phyloP scores from a whole-genome alignment of 2,888 invertebrate genomes.

The Endomychus coccineus region DNA sequence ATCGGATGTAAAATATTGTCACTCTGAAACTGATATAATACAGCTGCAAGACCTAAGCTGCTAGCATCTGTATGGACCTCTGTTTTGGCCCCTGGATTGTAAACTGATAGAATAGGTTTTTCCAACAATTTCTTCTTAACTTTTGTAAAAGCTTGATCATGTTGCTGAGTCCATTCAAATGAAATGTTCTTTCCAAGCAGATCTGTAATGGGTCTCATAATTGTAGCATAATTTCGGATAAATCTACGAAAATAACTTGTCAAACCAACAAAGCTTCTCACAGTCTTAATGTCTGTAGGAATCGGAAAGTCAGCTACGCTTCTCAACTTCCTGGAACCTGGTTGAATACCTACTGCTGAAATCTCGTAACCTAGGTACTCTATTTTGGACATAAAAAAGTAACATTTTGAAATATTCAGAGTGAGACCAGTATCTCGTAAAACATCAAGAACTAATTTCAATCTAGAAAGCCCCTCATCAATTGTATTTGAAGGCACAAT shows the following conservation, averaged over 20 bases:
- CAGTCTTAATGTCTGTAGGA: slow-evolving; percentile 7
- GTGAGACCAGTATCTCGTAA: slow-evolving; percentile 4
- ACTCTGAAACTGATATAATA: slow-evolving; percentile 9
- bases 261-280: slow-evolving; percentile 14
- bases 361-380: slow-evolving; percentile 15
- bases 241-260: slow-evolving; percentile 16
- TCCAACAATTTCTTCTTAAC: slow-evolving; percentile 6
- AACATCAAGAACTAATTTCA: slow-evolving; percentile 1
- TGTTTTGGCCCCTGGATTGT: slow-evolving; percentile 8
- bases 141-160: slow-evolving; percentile 2
- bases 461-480: neutral
- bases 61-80: slow-evolving; percentile 16
- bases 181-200: slow-evolving; percentile 1
- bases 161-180: slow-evolving; percentile 1
- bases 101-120: slow-evolving; percentile 10
- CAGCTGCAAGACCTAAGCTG: slow-evolving; percentile 7
- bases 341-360: slow-evolving; percentile 8
- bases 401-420: slow-evolving; percentile 10
- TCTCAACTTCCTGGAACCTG: slow-evolving; percentile 8
- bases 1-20: slow-evolving; percentile 14
- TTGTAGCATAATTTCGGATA: slow-evolving; percentile 3
- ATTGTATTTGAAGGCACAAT: neutral
- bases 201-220: neutral
- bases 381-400: slow-evolving; percentile 11
- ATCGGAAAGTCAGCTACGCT: slow-evolving; percentile 10